Base-by-base conservation (phyloP, 2,797 vertebrate genomes). In the Loriculus beryllinus region DNA sequence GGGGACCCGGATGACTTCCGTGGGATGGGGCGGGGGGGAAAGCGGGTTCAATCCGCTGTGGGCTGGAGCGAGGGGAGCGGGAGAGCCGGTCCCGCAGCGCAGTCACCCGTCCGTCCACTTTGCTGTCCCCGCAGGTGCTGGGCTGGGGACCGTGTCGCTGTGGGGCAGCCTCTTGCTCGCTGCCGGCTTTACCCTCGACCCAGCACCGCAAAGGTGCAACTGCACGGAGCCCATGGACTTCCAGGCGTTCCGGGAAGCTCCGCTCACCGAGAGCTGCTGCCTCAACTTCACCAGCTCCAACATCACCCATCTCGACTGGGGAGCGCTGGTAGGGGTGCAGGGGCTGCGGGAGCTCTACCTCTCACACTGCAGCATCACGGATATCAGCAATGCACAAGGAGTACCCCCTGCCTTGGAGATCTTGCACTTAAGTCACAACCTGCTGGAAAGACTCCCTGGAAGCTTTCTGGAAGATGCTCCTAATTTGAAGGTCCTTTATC, bases 211-310 rank as follows among this genome's bases (percentile, higher is more conserved):
- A 7, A 90, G 90, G 42, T 99, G 98, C 76, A 94, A 93, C 86
- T 99, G 99, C 97, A 97, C 97, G 3, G n/a, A 82, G 31, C 96
- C 96, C 87, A 95, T 95, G 63, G 47, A 97, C 95, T 95, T 97
- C 95, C 77, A 97, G 70, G 92, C 82, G 75, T 98, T 98, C 94
- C 97, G 93, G 57, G 96, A 95, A 2, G 70, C 65, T 74, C 82
- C 98, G 2, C 88, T 96, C 11, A 60, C 91, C 5, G 96, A 97
- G 72, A 93, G 72, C 78, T 99, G 98, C 79, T 99, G 99, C 95
- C 92, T 99, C 94, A 99, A 99, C 97, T 98, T 97, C 96, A 98
- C 98, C 9, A 97, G 98, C 63, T 98, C 98, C 65, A 88, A 96
- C 51, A 96, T 99, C 51, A 90, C 88, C 77, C 96, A 40, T 5